A percentile compares a stretch with the other conserved stretches of the same genome.
Conservation (phyloP, 2,888 invertebrate genomes). For the Trissolcus brochymenae region DNA sequence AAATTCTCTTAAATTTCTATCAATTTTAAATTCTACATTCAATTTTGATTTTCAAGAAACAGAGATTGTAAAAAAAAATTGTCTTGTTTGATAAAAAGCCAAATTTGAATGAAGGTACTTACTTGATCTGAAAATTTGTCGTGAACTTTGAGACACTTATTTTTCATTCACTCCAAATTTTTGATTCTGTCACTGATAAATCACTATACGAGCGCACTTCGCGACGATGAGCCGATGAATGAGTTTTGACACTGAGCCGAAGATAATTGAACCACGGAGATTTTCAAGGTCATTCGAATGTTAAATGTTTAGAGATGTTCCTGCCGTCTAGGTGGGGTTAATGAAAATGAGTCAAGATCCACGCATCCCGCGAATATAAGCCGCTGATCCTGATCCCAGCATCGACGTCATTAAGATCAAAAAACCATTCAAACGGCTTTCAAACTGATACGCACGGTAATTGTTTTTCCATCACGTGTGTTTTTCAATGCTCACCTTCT, state of each 20-base stretch:
- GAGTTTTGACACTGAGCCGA: conserved; percentile 23
- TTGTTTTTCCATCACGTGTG: conserved; percentile 34
- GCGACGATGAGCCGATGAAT: conserved; percentile 27
- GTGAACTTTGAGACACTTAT: background rate
- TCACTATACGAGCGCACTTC: conserved; percentile 18
- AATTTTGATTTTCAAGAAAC: too few relatives aligned
- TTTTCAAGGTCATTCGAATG: conserved; percentile 48
- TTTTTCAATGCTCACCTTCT: background rate
- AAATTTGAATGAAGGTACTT: too few relatives aligned
- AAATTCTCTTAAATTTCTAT: too few relatives aligned
- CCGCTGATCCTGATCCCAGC: conserved; percentile 58
- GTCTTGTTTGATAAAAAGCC: too few relatives aligned
- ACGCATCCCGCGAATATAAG: conserved; percentile 64
- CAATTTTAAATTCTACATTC: too few relatives aligned
- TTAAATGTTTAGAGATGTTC: conserved; percentile 39
- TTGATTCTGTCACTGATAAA: conserved; percentile 6
- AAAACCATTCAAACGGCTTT: conserved; percentile 48
- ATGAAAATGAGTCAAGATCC: conserved; percentile 65
- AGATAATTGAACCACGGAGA: conserved; percentile 29
- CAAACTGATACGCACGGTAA: conserved; percentile 37
- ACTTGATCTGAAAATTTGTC: too few relatives aligned
- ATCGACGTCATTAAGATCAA: conserved; percentile 61
- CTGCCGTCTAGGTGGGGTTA: conserved; percentile 46
- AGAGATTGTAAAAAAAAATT: too few relatives aligned
- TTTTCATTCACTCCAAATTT: conserved; percentile 1